These are phyloP conservation scores for Xanthorhoe designata DNA, from an alignment of 2,888 invertebrate species.

Conservation along the genomic window DNA sequence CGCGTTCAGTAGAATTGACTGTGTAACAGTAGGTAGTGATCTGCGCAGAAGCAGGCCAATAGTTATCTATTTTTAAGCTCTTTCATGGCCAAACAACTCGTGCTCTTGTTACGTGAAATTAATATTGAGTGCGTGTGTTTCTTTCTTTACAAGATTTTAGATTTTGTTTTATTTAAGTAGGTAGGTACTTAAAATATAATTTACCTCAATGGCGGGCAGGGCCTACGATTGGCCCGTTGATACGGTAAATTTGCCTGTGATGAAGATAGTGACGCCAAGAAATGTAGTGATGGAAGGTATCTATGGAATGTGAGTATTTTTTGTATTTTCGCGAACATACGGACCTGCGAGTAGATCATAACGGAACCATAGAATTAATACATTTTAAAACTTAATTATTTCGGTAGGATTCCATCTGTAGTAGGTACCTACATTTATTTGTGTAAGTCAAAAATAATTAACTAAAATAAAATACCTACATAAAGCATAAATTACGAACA, in stretches of 20 bases:
- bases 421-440: too few relatives aligned
- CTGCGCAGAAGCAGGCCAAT: slow-evolving; percentile 27
- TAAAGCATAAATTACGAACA: too few relatives aligned
- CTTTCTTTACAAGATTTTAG: neutral
- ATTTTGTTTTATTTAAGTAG: neutral
- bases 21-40: neutral
- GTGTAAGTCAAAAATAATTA: too few relatives aligned
- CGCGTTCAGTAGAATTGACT: neutral
- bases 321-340: neutral
- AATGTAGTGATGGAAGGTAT: slow-evolving; percentile 66
- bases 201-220: slow-evolving; percentile 51
- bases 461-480: too few relatives aligned
- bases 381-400: too few relatives aligned
- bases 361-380: too few relatives aligned
- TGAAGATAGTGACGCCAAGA: slow-evolving; percentile 70
- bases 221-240: slow-evolving; percentile 68
- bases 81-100: slow-evolving; percentile 35
- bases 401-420: too few relatives aligned
- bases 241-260: slow-evolving; percentile 70
- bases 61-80: slow-evolving; percentile 38
- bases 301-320: slow-evolving; percentile 70
- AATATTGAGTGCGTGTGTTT: slow-evolving; percentile 3
- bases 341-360: too few relatives aligned
- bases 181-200: neutral
- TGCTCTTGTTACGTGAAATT: slow-evolving; percentile 10